Percentiles rank a stretch among this genome's conserved stretches.
Evolutionary conservation across 2,797 vertebrate genomes (phyloP).

Genomic region (Sphenodon punctatus): DNA sequence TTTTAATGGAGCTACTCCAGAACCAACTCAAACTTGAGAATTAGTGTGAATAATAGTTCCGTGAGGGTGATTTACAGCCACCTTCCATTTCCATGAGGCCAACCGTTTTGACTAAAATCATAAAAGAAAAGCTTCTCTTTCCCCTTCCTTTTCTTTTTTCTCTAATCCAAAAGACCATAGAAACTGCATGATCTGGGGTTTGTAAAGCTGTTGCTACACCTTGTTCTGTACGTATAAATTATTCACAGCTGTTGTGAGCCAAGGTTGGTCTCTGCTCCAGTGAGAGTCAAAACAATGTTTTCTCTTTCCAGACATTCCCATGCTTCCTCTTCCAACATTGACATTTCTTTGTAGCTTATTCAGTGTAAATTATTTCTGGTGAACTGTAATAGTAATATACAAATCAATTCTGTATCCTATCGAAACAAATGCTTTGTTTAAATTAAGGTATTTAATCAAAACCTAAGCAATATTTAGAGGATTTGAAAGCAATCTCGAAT

Average conservation of each 20-base stretch:
- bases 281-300: not conserved
- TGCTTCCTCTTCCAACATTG: not conserved
- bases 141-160: not conserved
- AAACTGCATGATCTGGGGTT: too few species aligned
- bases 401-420: not conserved
- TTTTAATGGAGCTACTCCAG: not conserved
- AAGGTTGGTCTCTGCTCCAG: too few species aligned
- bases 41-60: too few species aligned
- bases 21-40: not conserved
- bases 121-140: conserved; percentile 5
- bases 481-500: not conserved
- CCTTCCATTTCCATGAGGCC: too few species aligned
- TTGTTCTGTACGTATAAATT: too few species aligned
- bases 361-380: not conserved
- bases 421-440: not conserved
- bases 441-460: not conserved
- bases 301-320: not conserved
- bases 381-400: not conserved
- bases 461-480: not conserved
- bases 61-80: too few species aligned
- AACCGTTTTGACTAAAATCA: not conserved
- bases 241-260: too few species aligned
- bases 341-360: not conserved
- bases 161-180: too few species aligned
- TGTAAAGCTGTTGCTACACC: too few species aligned